Conservation (phyloP, 2,888 invertebrate species). For the Pogonocherus hispidulus region DNA sequence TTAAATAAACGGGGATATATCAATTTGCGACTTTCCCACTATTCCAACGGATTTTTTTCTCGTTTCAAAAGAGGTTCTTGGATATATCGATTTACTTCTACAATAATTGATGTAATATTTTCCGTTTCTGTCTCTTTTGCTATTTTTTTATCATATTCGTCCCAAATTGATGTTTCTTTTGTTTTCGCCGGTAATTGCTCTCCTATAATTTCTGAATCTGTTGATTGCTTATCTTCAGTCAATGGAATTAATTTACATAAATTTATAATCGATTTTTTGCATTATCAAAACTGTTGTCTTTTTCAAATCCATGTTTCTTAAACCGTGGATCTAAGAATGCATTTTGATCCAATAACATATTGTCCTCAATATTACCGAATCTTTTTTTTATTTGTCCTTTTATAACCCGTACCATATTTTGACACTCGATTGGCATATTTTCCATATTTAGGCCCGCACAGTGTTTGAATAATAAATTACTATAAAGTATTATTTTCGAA, state of each 20-base stretch:
- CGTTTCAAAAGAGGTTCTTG: conserved; percentile 29
- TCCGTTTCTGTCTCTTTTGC: neutral
- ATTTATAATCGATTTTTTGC: conserved; percentile 15
- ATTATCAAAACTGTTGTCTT: conserved; percentile 3
- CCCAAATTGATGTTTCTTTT: conserved; percentile 27
- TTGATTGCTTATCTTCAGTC: neutral
- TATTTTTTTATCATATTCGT: conserved; percentile 30
- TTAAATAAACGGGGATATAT: conserved; percentile 32
- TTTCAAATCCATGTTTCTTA: conserved; percentile 27
- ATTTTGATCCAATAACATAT: conserved; percentile 10
- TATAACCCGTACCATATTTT: neutral
- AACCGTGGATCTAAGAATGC: conserved; percentile 29
- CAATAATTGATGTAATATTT: conserved; percentile 12
- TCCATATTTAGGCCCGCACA: neutral
- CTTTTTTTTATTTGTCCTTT: conserved; percentile 1
- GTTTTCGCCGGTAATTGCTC: neutral
- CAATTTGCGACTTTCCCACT: conserved; percentile 30
- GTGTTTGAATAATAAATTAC: conserved; percentile 6
- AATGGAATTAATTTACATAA: neutral
- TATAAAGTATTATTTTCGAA: conserved; percentile 5
- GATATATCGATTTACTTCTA: conserved; percentile 33
- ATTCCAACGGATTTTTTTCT: conserved; percentile 27
- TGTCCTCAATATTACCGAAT: conserved; percentile 15
- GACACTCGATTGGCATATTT: neutral
- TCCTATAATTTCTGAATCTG: neutral